A percentile compares a stretch with the other conserved stretches of the same genome.
Conservation (phyloP, 2,888 invertebrate species). For the Hypomecis punctinalis region DNA sequence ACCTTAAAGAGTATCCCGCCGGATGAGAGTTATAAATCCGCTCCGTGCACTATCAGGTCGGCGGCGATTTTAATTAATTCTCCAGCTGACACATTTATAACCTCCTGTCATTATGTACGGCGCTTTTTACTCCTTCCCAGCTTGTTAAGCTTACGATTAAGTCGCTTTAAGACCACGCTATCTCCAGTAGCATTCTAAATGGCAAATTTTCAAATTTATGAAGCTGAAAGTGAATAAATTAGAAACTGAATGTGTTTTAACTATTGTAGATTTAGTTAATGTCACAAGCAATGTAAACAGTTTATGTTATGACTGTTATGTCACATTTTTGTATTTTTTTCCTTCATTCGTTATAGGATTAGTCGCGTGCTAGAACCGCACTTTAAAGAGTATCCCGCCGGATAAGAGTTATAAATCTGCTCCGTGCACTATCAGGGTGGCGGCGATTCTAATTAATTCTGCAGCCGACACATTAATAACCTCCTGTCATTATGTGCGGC, state of each 20-base stretch:
- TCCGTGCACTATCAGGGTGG: slow-evolving; percentile 56
- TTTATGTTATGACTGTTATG: too few species aligned
- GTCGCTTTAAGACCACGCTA: too few species aligned
- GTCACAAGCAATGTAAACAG: too few species aligned
- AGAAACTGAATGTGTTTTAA: too few species aligned
- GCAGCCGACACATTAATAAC: slow-evolving; percentile 63
- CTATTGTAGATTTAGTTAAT: too few species aligned
- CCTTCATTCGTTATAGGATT: too few species aligned
- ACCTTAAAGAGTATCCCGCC: slow-evolving; percentile 13
- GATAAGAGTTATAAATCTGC: slow-evolving; percentile 56
- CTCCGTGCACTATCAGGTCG: slow-evolving; percentile 55
- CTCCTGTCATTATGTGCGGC: slow-evolving; percentile 57
- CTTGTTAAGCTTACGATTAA: slow-evolving; percentile 39
- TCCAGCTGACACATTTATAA: slow-evolving; percentile 63
- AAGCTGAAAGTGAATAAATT: too few species aligned
- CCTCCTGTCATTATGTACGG: slow-evolving; percentile 58
- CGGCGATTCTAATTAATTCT: slow-evolving; percentile 64
- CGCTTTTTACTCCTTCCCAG: slow-evolving; percentile 55
- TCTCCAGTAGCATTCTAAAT: too few species aligned
- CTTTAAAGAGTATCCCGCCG: slow-evolving; percentile 15
- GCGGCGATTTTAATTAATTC: slow-evolving; percentile 63
- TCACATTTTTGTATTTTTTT: too few species aligned
- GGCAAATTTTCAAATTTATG: too few species aligned
- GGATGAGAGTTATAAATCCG: slow-evolving; percentile 56
- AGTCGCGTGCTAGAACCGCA: neutral